Evolutionary conservation across 2,888 invertebrate genomes (phyloP).

Genomic region (Elegia similella): DNA sequence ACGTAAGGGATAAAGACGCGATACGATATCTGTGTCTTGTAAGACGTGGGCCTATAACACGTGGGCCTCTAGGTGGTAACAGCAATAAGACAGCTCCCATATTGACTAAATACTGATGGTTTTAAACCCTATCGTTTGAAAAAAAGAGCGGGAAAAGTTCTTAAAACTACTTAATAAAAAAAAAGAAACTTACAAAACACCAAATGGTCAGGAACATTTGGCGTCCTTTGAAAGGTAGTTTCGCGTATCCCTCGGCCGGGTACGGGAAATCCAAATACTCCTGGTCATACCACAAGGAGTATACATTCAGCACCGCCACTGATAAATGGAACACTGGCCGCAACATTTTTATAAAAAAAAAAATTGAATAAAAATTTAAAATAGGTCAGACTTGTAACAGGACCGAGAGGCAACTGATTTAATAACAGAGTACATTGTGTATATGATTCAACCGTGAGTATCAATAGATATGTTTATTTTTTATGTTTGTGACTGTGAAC

Average conservation of each 20-base stretch:
- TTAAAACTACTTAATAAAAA: not conserved
- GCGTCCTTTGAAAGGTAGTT: constrained; percentile 17
- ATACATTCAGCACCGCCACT: constrained; percentile 14
- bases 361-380: not conserved
- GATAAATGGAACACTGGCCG: constrained; percentile 18
- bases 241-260: constrained; percentile 8
- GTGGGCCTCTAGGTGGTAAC: too few species aligned
- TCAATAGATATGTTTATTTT: too few species aligned
- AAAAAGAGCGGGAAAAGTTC: too few species aligned
- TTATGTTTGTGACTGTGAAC: too few species aligned
- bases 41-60: too few species aligned
- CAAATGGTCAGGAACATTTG: constrained; percentile 20
- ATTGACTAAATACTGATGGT: too few species aligned
- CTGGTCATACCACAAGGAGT: constrained; percentile 19
- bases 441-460: too few species aligned
- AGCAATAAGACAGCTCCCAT: too few species aligned
- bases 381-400: not conserved
- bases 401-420: not conserved
- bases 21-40: too few species aligned
- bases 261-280: constrained; percentile 17
- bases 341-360: constrained; percentile 10
- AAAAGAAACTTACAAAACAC: constrained; percentile 19
- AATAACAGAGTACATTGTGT: too few species aligned
- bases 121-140: too few species aligned
- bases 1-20: too few species aligned